Base-by-base conservation (phyloP, 2,888 invertebrate genomes). In the Mythimna vitellina region DNA sequence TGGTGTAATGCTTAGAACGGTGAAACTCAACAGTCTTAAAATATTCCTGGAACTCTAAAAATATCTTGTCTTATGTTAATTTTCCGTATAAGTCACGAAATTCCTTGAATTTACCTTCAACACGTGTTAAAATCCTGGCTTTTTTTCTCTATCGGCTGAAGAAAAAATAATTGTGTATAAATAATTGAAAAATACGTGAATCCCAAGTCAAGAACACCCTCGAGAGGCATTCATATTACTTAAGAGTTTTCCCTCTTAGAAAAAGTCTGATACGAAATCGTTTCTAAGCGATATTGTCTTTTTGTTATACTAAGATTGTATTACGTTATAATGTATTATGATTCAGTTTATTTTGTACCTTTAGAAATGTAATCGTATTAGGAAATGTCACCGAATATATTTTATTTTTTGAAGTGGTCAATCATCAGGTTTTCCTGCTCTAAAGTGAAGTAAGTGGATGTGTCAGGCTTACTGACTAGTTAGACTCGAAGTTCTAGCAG, bases 211-310 rank as follows among this genome's bases (percentile, higher is more conserved):
- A 68, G 22, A 32, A 65, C 14, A 54, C 73, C 56, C 65, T 10
- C 22, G 42, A 32, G 79, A 54, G 49, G 25, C 73, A 65, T 78
- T 79, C 57, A 22, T 79, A 78, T 79, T 82, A 79, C 67, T 79
- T 72, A 62, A 42, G 69, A 67, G 49, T 57, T 67, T 42, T 42
- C 49, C 53, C 38, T 71, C 67, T 65, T 54, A 58, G 57, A 51
- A 66, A 65, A 80, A 58, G 46, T 32, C 53, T 61, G 46, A 57
- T 46, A 67, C 61, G 17, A 54, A 72, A 78, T 77, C 57, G 78
- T 35, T 64, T 61, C 49, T 61, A 57, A 62, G 53, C 57, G 51
- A 58, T 63, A 63, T 56, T 76, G 69, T 68, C 25, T 57, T 69
- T 69, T 69, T 76, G 42, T 49, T 68, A 3, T 54, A 65, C 46